A percentile compares a stretch with the other conserved stretches of the same genome.
Evolutionary conservation across 2,113 vertebrate species (phyloP).

Genomic region (Motacilla tschutschensis): DNA sequence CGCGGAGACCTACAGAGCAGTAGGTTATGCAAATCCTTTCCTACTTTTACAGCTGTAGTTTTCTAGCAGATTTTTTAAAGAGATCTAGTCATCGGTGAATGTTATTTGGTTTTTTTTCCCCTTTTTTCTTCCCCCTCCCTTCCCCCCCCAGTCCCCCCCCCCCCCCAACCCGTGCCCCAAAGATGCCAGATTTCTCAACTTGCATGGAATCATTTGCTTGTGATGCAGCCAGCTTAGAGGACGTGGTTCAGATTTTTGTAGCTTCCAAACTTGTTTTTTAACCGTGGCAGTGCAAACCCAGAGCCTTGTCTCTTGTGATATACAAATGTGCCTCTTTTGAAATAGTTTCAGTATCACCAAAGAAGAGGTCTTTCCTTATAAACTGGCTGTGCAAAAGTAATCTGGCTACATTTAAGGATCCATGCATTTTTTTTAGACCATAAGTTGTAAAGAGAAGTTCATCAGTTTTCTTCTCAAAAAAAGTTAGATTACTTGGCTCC

Average conservation of each 20-base stretch:
- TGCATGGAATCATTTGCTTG: slow-evolving; percentile 16
- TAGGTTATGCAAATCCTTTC: slow-evolving; percentile 68
- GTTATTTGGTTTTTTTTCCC: not conserved
- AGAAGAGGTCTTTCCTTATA: not conserved
- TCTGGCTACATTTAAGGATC: not conserved
- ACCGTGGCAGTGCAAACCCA: not conserved
- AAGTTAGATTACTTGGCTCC: slow-evolving; percentile 2
- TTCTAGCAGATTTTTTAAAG: slow-evolving; percentile 41
- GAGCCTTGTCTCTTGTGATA: not conserved
- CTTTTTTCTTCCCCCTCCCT: not conserved
- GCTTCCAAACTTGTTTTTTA: slow-evolving; percentile 14
- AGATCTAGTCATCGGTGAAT: slow-evolving; percentile 24
- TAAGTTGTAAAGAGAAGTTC: slow-evolving; percentile 13
- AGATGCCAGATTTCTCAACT: slow-evolving; percentile 42
- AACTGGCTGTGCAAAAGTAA: slow-evolving; percentile 22
- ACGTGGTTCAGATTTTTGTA: not conserved
- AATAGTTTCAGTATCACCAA: not conserved
- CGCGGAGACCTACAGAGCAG: slow-evolving; percentile 63
- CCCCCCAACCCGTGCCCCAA: not conserved
- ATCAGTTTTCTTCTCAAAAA: slow-evolving; percentile 21
- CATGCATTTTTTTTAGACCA: slow-evolving; percentile 14
- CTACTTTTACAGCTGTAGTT: slow-evolving; percentile 64
- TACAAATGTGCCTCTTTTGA: not conserved
- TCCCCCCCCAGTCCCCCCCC: too few species aligned
- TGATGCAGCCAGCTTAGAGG: not conserved